These are phyloP conservation scores for Drosophila tropicalis DNA, from an alignment of 1,140 invertebrate species.

Conservation along the genomic window DNA sequence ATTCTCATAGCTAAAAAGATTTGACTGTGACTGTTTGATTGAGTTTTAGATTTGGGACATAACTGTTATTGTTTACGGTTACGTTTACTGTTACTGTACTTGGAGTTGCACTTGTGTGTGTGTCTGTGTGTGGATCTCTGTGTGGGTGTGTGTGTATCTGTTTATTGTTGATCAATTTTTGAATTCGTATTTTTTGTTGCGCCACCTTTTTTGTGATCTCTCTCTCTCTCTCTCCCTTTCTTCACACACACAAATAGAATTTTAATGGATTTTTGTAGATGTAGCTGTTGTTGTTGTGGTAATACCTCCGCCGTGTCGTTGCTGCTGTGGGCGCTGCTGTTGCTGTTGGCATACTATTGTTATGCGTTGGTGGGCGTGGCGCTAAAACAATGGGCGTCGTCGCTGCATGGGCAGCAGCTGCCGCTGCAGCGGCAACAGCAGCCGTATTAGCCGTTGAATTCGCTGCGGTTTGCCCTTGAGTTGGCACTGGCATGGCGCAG, in stretches of 20 bases:
- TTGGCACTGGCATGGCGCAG: conserved; percentile 53
- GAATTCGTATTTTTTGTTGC: conserved; percentile 68
- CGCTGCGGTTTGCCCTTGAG: conserved; percentile 69
- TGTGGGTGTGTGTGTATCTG: too few relatives aligned
- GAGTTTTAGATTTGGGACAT: too few relatives aligned
- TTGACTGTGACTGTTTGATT: conserved; percentile 4
- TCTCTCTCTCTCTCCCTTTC: conserved; percentile 17
- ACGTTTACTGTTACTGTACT: conserved; percentile 29
- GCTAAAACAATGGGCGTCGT: conserved; percentile 83
- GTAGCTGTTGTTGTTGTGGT: conserved; percentile 15
- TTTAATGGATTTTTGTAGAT: conserved; percentile 22
- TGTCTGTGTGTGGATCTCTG: background rate
- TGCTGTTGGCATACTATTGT: conserved; percentile 50
- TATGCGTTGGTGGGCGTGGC: conserved; percentile 72
- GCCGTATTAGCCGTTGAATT: conserved; percentile 77
- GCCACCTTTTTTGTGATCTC: conserved; percentile 49
- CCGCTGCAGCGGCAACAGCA: conserved; percentile 83
- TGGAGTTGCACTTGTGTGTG: conserved; percentile 42
- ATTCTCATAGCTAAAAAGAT: conserved; percentile 64
- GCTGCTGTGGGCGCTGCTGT: conserved; percentile 84
- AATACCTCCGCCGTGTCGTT: conserved; percentile 84
- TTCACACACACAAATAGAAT: conserved; percentile 29
- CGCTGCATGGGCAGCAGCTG: conserved; percentile 83
- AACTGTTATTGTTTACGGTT: conserved; percentile 23
- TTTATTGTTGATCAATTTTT: conserved; percentile 50